These are phyloP conservation scores for Parnassius smintheus DNA, from an alignment of 2,888 invertebrate genomes.

Conservation along the genomic window DNA sequence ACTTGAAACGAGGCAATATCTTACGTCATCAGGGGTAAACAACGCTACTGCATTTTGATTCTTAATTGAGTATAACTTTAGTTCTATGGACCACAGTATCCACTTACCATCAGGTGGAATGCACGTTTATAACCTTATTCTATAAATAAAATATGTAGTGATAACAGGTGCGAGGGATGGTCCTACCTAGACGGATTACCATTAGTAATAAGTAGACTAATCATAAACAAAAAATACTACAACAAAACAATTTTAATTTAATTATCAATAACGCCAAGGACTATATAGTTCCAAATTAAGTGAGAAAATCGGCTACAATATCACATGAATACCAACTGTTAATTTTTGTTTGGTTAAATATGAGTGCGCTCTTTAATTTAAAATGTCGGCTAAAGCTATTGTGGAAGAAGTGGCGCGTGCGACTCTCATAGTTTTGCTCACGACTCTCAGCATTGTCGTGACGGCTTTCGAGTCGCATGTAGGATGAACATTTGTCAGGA, in stretches of 20 bases:
- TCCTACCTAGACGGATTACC: too few relatives aligned
- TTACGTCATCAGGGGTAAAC: too few relatives aligned
- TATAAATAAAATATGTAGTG: too few relatives aligned
- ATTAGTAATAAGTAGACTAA: not conserved
- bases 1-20: too few relatives aligned
- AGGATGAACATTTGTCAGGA: conserved; percentile 25
- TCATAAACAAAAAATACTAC: not conserved
- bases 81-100: too few relatives aligned
- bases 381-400: conserved; percentile 18
- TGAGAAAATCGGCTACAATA: conserved; percentile 9
- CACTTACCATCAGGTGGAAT: too few relatives aligned
- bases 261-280: not conserved
- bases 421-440: conserved; percentile 28
- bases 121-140: too few relatives aligned
- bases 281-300: not conserved
- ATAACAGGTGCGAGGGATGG: too few relatives aligned
- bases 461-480: conserved; percentile 38
- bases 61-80: too few relatives aligned
- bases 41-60: too few relatives aligned
- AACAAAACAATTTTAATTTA: not conserved
- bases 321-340: not conserved
- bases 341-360: conserved; percentile 11
- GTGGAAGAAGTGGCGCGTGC: conserved; percentile 25
- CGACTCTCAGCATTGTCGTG: conserved; percentile 36
- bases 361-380: conserved; percentile 18